Conservation (phyloP, 2,797 vertebrate genomes). For the Loriculus beryllinus region DNA sequence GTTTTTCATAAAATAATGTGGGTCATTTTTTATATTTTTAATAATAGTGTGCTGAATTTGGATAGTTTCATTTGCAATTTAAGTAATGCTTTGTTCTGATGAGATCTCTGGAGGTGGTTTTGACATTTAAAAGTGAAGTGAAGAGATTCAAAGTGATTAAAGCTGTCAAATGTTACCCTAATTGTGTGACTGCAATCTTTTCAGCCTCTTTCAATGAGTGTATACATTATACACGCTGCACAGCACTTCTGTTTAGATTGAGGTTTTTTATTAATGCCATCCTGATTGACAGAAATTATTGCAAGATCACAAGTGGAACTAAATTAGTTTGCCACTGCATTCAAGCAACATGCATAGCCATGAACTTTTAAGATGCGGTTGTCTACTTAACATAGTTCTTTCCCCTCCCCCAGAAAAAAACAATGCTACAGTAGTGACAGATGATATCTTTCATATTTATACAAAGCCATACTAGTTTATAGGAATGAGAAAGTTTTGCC, state of each 20-base stretch:
- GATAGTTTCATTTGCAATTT: conserved; percentile 66
- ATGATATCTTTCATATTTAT: not conserved
- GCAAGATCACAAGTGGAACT: conserved; percentile 55
- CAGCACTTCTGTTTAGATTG: conserved; percentile 57
- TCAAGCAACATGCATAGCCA: conserved; percentile 13
- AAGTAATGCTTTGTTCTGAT: conserved; percentile 66
- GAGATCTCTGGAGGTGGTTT: conserved; percentile 61
- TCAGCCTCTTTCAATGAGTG: conserved; percentile 57
- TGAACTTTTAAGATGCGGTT: conserved; percentile 36
- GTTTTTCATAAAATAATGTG: conserved; percentile 52
- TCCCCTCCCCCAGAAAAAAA: not conserved
- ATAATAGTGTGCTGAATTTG: conserved; percentile 48
- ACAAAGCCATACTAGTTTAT: not conserved
- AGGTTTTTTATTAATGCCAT: conserved; percentile 57
- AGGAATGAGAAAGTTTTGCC: not conserved
- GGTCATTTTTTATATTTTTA: conserved; percentile 44
- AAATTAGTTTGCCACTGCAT: conserved; percentile 50
- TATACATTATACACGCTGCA: conserved; percentile 57
- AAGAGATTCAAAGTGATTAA: conserved; percentile 69
- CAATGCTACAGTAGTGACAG: not conserved
- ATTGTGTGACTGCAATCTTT: conserved; percentile 65
- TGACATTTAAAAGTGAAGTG: conserved; percentile 68
- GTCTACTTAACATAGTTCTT: not conserved
- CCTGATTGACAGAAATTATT: conserved; percentile 66
- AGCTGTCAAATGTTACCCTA: conserved; percentile 59